These are phyloP conservation scores for Orchestia grillus DNA, from an alignment of 1,140 invertebrate genomes.

Conservation along the genomic window DNA sequence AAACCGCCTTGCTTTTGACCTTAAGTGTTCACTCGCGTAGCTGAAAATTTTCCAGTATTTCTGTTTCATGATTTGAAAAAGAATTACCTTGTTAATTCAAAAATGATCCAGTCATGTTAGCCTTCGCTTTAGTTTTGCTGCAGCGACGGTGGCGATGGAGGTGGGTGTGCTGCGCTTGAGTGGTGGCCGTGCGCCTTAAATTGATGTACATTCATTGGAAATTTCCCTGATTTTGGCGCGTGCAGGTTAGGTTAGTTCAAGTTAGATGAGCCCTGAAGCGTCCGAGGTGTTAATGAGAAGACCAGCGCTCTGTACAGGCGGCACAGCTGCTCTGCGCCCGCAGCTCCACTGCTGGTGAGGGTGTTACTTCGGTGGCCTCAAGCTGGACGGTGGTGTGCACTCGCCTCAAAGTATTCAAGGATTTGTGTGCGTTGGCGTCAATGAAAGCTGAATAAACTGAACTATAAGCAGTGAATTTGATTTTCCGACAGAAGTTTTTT, in stretches of 20 bases:
- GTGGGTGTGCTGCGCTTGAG: not conserved
- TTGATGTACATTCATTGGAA: not conserved
- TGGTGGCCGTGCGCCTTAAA: not conserved
- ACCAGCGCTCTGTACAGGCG: not conserved
- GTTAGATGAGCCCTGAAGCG: not conserved
- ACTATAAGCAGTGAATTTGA: not conserved
- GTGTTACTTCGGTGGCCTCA: not conserved
- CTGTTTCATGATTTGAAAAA: not conserved
- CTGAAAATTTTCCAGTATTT: not conserved
- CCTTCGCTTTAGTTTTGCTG: not conserved
- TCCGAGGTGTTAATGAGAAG: not conserved
- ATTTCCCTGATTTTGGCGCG: not conserved
- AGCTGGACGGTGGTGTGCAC: not conserved
- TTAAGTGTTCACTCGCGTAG: too few species aligned
- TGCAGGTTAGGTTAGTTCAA: not conserved
- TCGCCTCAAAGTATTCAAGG: not conserved
- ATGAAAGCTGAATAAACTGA: not conserved
- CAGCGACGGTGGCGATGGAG: not conserved
- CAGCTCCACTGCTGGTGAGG: not conserved
- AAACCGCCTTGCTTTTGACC: too few species aligned
- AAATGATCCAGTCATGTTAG: not conserved
- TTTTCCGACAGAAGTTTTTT: not conserved
- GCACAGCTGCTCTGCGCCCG: too few species aligned
- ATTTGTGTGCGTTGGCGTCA: not conserved
- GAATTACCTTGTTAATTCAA: not conserved